Conservation (phyloP, 2,797 vertebrate genomes). For the Neostethus bicornis region DNA sequence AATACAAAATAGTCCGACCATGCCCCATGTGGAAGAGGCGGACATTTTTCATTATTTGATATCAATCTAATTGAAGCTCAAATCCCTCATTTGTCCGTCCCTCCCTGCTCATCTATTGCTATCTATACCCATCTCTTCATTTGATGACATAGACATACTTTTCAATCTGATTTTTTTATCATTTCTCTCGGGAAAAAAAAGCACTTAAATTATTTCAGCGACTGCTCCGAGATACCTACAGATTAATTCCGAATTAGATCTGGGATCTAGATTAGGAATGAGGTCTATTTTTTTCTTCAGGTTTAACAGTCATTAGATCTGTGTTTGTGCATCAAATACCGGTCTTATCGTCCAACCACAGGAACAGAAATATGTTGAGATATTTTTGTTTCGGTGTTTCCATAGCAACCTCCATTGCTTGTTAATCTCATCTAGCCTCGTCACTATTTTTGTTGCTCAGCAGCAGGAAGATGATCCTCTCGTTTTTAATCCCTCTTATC, state of each 20-base stretch:
- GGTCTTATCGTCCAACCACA: conserved; percentile 1
- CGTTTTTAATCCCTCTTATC: conserved; percentile 20
- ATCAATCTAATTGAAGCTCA: no score
- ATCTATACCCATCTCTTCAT: no score
- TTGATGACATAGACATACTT: no score
- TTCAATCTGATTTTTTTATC: no score
- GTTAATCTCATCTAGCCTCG: conserved; percentile 17
- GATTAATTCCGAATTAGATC: conserved; percentile 13
- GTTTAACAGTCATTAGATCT: neutral
- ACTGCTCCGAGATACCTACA: conserved; percentile 13
- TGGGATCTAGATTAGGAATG: conserved; percentile 12
- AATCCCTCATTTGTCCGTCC: no score
- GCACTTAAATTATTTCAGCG: no score
- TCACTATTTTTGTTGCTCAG: conserved; percentile 23
- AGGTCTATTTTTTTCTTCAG: neutral
- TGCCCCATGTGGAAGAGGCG: no score
- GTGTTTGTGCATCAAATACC: neutral
- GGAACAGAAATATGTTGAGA: neutral
- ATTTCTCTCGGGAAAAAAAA: no score
- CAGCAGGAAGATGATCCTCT: conserved; percentile 21
- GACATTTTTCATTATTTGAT: no score
- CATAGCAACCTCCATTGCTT: conserved; percentile 11
- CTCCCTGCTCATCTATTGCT: no score
- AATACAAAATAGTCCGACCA: no score
- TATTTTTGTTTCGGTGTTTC: conserved; percentile 11